Conservation (phyloP, 2,888 invertebrate species). For the Sphaerophoria rueppellii region DNA sequence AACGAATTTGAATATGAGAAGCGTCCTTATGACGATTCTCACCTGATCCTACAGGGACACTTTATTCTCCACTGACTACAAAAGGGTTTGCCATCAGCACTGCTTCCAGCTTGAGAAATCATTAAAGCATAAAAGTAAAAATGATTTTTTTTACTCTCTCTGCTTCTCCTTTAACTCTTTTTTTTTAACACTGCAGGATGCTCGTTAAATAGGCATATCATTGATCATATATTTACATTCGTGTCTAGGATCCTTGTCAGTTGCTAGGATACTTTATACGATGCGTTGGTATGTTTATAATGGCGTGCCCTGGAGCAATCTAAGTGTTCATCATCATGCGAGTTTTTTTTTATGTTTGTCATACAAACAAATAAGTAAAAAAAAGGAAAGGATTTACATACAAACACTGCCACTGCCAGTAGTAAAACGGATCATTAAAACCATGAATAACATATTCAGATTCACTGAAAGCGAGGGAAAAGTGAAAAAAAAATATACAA, state of each 20-base stretch:
- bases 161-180: conserved; percentile 9
- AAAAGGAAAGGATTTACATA: conserved; percentile 69
- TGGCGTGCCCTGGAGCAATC: conserved; percentile 58
- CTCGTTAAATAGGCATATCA: conserved; percentile 74
- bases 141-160: conserved; percentile 25
- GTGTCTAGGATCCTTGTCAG: conserved; percentile 72
- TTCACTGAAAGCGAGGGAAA: conserved; percentile 21
- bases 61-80: conserved; percentile 18
- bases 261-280: conserved; percentile 17
- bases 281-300: conserved; percentile 9
- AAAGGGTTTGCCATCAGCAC: conserved; percentile 51
- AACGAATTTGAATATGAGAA: conserved; percentile 44
- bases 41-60: conserved; percentile 53
- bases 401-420: conserved; percentile 38
- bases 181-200: conserved; percentile 55
- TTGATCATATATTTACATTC: conserved; percentile 73
- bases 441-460: conserved; percentile 66
- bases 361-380: conserved; percentile 64
- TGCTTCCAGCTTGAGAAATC: conserved; percentile 69
- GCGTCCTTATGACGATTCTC: conserved; percentile 50
- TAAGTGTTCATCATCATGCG: conserved; percentile 49
- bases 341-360: no score
- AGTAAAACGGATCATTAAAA: conserved; percentile 73
- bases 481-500: conserved; percentile 28
- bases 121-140: conserved; percentile 69